Evolutionary conservation across 1,140 invertebrate genomes (phyloP).

Genomic region (Ruditapes philippinarum): DNA sequence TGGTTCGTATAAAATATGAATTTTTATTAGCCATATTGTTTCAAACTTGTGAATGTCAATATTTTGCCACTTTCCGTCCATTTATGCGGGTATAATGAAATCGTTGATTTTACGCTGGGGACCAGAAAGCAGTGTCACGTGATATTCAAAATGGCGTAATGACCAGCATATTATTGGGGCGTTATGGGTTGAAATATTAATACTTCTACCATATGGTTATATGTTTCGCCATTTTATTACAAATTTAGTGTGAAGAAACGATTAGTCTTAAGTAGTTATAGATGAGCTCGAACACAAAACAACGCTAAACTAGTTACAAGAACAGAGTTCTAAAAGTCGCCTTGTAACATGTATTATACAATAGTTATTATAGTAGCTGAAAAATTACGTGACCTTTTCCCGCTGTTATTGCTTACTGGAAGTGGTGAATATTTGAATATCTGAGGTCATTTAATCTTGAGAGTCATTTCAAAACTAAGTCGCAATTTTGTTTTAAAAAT

Average conservation of each 20-base stretch:
- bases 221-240: background rate
- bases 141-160: constrained; percentile 11
- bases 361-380: too few relatives aligned
- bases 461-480: too few relatives aligned
- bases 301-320: too few relatives aligned
- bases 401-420: too few relatives aligned
- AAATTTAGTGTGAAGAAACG: background rate
- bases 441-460: too few relatives aligned
- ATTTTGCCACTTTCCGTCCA: constrained; percentile 28
- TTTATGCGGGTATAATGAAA: constrained; percentile 49
- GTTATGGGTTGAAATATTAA: background rate
- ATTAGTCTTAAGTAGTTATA: too few relatives aligned
- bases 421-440: too few relatives aligned
- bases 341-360: too few relatives aligned
- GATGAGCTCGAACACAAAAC: too few relatives aligned
- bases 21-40: constrained; percentile 23
- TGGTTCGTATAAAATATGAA: constrained; percentile 38
- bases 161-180: background rate
- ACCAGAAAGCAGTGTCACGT: background rate
- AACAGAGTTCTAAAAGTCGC: too few relatives aligned
- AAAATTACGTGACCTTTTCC: too few relatives aligned
- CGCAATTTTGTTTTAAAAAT: too few relatives aligned
- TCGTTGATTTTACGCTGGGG: constrained; percentile 30
- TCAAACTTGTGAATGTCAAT: constrained; percentile 40
- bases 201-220: constrained; percentile 30